Percentiles rank a stretch among this genome's conserved stretches.
Evolutionary conservation across 2,113 vertebrate genomes (phyloP).

Genomic region (Limanda limanda): DNA sequence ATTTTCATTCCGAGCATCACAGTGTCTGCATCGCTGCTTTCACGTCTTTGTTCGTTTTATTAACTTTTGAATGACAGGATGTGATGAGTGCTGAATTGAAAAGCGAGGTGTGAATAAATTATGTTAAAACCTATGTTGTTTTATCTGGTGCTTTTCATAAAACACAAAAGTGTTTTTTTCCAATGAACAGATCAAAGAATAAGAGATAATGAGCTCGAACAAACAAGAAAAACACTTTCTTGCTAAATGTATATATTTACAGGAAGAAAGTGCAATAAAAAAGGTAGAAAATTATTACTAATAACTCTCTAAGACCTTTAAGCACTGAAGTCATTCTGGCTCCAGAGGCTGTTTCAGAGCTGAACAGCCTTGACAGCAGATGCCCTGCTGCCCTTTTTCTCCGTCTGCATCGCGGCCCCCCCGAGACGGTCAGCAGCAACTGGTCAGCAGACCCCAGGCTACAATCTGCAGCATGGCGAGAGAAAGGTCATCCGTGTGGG

Average conservation of each 20-base stretch:
- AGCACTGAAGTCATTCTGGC: slow-evolving; percentile 4
- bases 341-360: slow-evolving; percentile 34
- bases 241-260: background rate
- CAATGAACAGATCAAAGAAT: background rate
- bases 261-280: background rate
- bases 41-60: background rate
- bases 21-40: background rate
- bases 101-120: background rate
- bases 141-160: background rate
- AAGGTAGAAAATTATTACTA: background rate
- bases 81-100: slow-evolving; percentile 10
- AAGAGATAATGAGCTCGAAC: background rate
- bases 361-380: slow-evolving; percentile 21
- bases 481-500: slow-evolving; percentile 42
- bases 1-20: slow-evolving; percentile 6
- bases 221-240: background rate
- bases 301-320: background rate
- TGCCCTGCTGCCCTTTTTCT: slow-evolving; percentile 21
- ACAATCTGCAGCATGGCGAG: slow-evolving; percentile 14
- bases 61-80: slow-evolving; percentile 8
- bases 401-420: slow-evolving; percentile 10
- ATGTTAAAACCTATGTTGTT: background rate
- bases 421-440: slow-evolving; percentile 10
- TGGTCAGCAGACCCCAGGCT: slow-evolving; percentile 25
- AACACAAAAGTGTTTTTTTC: background rate